phyloP scores from a whole-genome alignment of 2,113 vertebrate species.

The Cebidichthys violaceus region DNA sequence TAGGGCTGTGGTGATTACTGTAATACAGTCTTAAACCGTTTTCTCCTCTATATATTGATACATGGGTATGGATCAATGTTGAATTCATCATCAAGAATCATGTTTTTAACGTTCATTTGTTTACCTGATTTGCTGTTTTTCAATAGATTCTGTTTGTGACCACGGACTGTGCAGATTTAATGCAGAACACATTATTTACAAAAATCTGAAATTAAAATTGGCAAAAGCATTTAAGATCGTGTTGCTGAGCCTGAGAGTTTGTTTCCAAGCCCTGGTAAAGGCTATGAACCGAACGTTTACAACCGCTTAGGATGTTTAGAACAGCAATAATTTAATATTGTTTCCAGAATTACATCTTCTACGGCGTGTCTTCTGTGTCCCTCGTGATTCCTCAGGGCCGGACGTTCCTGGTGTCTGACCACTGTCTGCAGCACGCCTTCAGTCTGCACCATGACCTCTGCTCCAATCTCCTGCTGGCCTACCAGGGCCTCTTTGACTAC shows the following conservation, averaged over 20 bases:
- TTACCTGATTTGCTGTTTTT: neutral
- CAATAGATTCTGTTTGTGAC: neutral
- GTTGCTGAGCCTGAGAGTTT: neutral
- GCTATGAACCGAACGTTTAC: neutral
- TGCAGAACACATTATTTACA: neutral
- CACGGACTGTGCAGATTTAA: neutral
- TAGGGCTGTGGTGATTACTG: neutral
- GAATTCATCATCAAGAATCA: neutral
- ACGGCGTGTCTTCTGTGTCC: constrained; percentile 8
- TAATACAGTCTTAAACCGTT: neutral
- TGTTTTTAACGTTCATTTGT: neutral
- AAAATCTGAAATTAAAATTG: neutral
- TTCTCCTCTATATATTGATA: neutral
- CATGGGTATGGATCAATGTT: neutral
- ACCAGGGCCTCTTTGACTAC: constrained; percentile 95
- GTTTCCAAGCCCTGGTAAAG: neutral
- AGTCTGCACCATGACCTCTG: constrained; percentile 94
- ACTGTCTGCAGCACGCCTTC: constrained; percentile 95
- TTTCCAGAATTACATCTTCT: neutral
- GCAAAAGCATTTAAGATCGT: neutral
- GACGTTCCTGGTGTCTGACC: constrained; percentile 92
- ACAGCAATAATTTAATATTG: constrained; percentile 1
- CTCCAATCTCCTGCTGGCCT: constrained; percentile 91
- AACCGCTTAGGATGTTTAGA: neutral
- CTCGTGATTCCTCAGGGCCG: constrained; percentile 85